Conservation (phyloP, 2,113 vertebrate species). For the Lampris megalopsis region DNA sequence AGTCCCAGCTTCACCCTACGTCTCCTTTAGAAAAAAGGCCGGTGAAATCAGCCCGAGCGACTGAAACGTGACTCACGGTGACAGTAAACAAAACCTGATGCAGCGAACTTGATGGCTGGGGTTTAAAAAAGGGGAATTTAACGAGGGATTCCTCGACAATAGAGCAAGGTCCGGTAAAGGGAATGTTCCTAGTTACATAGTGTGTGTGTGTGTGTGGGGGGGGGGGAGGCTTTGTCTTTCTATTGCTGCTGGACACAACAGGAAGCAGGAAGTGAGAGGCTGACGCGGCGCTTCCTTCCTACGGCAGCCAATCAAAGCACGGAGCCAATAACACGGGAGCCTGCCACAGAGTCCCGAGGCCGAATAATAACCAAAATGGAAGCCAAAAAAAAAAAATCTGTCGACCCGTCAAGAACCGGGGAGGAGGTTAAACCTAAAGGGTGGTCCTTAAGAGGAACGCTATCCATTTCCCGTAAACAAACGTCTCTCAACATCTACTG, state of each 20-base stretch:
- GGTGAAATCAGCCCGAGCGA: conserved; percentile 51
- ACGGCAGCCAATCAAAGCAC: conserved; percentile 80
- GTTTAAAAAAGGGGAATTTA: conserved; percentile 32
- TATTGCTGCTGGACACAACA: conserved; percentile 83
- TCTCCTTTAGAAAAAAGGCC: conserved; percentile 27
- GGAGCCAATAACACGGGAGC: conserved; percentile 44
- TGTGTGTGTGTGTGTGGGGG: conserved; percentile 9
- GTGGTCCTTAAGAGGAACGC: conserved; percentile 22
- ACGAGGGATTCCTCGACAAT: conserved; percentile 65
- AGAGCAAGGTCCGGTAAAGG: conserved; percentile 49
- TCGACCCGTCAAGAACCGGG: conserved; percentile 42
- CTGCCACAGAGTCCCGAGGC: conserved; percentile 45
- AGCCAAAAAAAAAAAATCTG: conserved; percentile 28
- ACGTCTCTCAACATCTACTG: conserved; percentile 44
- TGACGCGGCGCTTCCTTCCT: conserved; percentile 83
- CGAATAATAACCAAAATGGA: conserved; percentile 59
- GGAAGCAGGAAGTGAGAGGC: conserved; percentile 83
- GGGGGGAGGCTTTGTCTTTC: conserved; percentile 46
- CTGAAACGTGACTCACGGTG: conserved; percentile 24
- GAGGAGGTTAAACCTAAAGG: neutral
- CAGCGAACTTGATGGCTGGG: conserved; percentile 10
- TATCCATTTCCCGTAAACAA: conserved; percentile 54
- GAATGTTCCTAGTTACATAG: conserved; percentile 61
- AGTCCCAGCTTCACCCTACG: conserved; percentile 34
- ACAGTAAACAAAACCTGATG: conserved; percentile 26